phyloP scores from a whole-genome alignment of 1,140 invertebrate genomes.

The Lepidurus apus region DNA sequence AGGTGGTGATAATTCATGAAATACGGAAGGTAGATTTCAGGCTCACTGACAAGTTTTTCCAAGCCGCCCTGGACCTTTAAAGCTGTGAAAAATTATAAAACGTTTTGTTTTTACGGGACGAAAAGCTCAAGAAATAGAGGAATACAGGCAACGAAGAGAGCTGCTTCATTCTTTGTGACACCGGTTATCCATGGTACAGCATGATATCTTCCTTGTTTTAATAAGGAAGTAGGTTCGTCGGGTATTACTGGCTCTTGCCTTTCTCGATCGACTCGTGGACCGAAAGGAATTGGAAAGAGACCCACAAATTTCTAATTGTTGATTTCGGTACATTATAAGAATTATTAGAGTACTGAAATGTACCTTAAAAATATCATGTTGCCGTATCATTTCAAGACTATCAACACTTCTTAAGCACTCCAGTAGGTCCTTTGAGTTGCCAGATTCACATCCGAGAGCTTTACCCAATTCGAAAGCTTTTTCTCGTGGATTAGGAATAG shows the following conservation, averaged over 20 bases:
- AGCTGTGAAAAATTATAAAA: background rate
- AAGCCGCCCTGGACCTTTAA: background rate
- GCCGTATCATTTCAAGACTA: conserved; percentile 45
- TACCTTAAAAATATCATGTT: background rate
- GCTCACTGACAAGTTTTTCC: conserved; percentile 23
- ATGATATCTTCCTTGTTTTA: conserved; percentile 54
- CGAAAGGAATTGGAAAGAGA: conserved; percentile 25
- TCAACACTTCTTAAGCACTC: conserved; percentile 56
- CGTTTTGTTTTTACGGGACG: background rate
- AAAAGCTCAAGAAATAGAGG: background rate
- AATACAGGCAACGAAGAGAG: conserved; percentile 30
- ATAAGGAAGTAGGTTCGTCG: conserved; percentile 53
- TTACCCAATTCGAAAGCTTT: conserved; percentile 58
- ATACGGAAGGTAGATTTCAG: conserved; percentile 23
- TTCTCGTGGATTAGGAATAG: conserved; percentile 55
- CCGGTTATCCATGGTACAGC: conserved; percentile 61
- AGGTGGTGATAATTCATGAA: conserved; percentile 12
- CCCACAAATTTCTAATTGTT: background rate
- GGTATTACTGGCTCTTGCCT: conserved; percentile 57
- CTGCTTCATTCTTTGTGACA: conserved; percentile 61
- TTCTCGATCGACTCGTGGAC: conserved; percentile 31
- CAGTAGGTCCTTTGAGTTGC: conserved; percentile 53
- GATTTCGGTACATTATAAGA: background rate
- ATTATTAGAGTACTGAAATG: background rate
- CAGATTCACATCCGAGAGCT: conserved; percentile 53